These are phyloP conservation scores for Nomada lathburiana DNA, from an alignment of 2,888 invertebrate species.

Conservation along the genomic window DNA sequence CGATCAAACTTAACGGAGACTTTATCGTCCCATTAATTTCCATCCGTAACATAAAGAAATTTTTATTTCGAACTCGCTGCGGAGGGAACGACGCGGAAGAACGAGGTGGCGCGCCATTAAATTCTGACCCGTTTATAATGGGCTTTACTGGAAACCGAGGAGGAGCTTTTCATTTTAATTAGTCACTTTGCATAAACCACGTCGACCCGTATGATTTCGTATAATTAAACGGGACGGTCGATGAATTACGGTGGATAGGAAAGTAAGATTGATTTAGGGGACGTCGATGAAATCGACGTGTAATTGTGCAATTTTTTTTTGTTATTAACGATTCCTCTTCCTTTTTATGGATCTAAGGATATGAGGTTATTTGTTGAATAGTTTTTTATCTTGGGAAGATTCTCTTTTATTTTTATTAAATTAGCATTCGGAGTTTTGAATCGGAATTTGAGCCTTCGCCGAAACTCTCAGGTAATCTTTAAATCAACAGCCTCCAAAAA, in stretches of 20 bases:
- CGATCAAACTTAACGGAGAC: constrained; percentile 60
- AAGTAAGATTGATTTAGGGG: constrained; percentile 42
- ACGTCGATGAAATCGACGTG: constrained; percentile 30
- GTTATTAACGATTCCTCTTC: neutral
- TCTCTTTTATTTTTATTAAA: no score
- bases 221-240: constrained; percentile 64
- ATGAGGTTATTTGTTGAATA: no score
- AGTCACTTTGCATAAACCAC: constrained; percentile 53
- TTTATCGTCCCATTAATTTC: constrained; percentile 66
- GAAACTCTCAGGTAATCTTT: neutral
- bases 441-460: no score
- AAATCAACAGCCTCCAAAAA: neutral
- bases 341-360: neutral
- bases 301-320: constrained; percentile 4
- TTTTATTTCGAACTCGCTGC: constrained; percentile 34
- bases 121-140: constrained; percentile 29
- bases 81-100: constrained; percentile 7
- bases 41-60: constrained; percentile 58
- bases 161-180: constrained; percentile 65
- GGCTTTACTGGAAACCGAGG: constrained; percentile 45
- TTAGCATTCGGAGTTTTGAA: no score
- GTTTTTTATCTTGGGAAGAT: no score
- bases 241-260: constrained; percentile 38
- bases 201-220: constrained; percentile 44
- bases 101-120: constrained; percentile 21